phyloP scores from a whole-genome alignment of 1,140 invertebrate species.

The Drosophila funebris region DNA sequence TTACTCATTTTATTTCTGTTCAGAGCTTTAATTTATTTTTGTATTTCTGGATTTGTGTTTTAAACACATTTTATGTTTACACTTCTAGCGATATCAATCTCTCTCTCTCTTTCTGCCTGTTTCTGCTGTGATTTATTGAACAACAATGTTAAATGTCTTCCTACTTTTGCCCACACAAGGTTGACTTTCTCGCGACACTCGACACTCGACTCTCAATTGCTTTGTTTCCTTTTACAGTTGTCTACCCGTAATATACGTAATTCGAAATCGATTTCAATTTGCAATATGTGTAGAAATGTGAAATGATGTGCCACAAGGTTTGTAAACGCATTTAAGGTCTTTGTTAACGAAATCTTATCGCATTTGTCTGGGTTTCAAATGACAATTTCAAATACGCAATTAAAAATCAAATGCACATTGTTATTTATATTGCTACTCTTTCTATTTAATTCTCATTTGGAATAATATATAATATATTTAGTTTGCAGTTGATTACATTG shows the following conservation, averaged over 20 bases:
- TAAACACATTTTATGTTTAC: conserved; percentile 56
- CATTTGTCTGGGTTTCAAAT: conserved; percentile 14
- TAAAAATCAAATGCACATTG: conserved; percentile 5
- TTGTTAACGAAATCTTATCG: conserved; percentile 54
- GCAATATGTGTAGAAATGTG: conserved; percentile 29
- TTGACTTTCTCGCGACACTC: conserved; percentile 63
- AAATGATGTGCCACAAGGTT: conserved; percentile 48
- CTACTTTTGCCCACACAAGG: conserved; percentile 61
- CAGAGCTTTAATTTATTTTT: conserved; percentile 1
- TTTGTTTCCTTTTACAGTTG: conserved; percentile 66
- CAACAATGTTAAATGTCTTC: conserved; percentile 30
- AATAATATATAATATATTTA: too few species aligned
- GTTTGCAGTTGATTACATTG: too few species aligned
- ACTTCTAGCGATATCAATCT: conserved; percentile 40
- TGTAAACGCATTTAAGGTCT: conserved; percentile 39
- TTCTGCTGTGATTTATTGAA: conserved; percentile 53
- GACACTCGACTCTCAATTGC: conserved; percentile 20
- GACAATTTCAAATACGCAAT: conserved; percentile 14
- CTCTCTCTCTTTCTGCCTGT: background rate
- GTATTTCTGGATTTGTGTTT: conserved; percentile 35
- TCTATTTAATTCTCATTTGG: background rate
- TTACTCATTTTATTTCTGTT: conserved; percentile 11
- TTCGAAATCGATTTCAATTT: conserved; percentile 69
- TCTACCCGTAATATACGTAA: conserved; percentile 52
- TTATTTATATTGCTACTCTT: background rate